Evolutionary conservation across 2,888 invertebrate genomes (phyloP).

Genomic region (Plebejus argus): DNA sequence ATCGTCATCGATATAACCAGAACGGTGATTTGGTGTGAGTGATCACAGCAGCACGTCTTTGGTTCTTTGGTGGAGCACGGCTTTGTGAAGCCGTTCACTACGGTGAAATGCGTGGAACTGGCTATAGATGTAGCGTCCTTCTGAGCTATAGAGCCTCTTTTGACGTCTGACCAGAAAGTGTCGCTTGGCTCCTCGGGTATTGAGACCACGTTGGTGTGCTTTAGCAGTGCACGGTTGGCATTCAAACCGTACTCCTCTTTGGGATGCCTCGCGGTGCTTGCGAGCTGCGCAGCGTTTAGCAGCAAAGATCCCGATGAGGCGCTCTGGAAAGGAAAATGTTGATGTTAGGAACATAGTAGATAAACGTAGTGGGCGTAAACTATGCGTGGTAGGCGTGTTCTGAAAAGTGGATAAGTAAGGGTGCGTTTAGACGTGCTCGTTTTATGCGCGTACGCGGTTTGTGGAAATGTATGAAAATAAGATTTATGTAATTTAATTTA

Average conservation of each 20-base stretch:
- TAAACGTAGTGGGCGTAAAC: no score
- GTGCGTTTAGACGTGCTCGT: no score
- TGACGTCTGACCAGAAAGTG: conserved; percentile 73
- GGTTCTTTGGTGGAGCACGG: conserved; percentile 82
- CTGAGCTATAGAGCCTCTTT: conserved; percentile 71
- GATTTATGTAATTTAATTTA: no score
- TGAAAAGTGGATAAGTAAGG: not conserved
- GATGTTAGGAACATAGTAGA: not conserved
- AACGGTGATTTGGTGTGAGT: conserved; percentile 89
- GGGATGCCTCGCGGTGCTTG: conserved; percentile 71
- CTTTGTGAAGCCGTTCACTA: conserved; percentile 88
- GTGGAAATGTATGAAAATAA: no score
- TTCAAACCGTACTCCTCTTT: conserved; percentile 58
- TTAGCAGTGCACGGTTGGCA: conserved; percentile 47
- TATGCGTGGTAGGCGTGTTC: no score
- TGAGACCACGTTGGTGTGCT: conserved; percentile 61
- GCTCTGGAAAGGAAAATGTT: conserved; percentile 81
- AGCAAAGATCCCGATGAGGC: conserved; percentile 90
- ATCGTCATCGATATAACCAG: conserved; percentile 91
- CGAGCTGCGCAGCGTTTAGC: conserved; percentile 88
- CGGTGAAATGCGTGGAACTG: conserved; percentile 93
- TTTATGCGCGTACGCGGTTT: no score
- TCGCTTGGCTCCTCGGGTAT: conserved; percentile 71
- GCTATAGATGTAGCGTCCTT: conserved; percentile 87
- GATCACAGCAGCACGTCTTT: conserved; percentile 86